Evolutionary conservation across 2,888 invertebrate genomes (phyloP), one percentile per base, ranked within the genome.

Genomic region (Pristionchus fissidentatus): DNA sequence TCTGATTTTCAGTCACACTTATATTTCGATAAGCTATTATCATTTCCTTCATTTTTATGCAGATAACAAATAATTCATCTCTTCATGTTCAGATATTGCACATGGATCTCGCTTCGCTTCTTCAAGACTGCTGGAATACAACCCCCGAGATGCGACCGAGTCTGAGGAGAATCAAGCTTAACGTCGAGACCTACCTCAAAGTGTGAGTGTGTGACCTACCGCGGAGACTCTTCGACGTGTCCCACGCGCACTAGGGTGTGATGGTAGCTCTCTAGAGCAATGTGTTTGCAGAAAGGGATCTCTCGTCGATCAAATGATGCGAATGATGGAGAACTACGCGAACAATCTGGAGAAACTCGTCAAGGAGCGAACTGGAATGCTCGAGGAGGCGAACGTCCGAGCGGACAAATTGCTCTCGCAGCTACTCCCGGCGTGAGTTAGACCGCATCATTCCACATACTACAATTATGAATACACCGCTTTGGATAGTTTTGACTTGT

Each of bases 331-430:
- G 35, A 60, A 90, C 80, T 92, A 92, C 75, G 91, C 92, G 19
- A 92, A 92, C 79, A 92, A 92, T 83, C 85, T 92, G 60, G 92
- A 92, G 85, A 92, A 92, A 73, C 46, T 92, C 7, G 92, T 92
- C 10, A 70, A 90, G 38, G 92, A 92, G 60, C 84, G 92, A 84
- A 92, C 92, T 35, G 91, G 90, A 85, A 90, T 92, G 91, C 86
- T 92, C 81, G 92, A 92, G 79, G 92, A 92, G 81, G 92, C 92
- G 2, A 92, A 91, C 70, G 83, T 85, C 3, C 83, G 89, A 83
- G 92, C 91, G 0, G 92, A 92, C 83, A 86, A 88, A 43, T 86
- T 91, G 0, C 85, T 91, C n/a, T 86, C 87, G 66, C 91, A 92
- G 84, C 85, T 91, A 5, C 85, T 91, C 29, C 91, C 91, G 5